Evolutionary conservation across 2,888 invertebrate species (phyloP), one percentile per base, ranked within the genome.

Genomic region (Schizotus pectinicornis): DNA sequence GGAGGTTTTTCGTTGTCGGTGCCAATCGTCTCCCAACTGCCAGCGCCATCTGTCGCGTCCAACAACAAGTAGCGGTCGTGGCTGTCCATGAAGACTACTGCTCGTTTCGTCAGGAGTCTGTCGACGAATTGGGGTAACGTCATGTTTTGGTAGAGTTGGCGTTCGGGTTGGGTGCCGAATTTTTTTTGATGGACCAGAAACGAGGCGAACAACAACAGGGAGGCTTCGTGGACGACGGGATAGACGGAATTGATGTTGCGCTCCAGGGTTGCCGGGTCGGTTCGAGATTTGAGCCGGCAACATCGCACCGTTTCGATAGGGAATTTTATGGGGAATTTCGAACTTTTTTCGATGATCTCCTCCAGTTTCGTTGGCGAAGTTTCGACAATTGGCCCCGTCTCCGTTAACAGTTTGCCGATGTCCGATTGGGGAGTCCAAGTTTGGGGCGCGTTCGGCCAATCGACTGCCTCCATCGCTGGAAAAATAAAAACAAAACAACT

Each of bases 161-260:
- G 45, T 61, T 71, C 22, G 22, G 22, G 22, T 22, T 5, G 22
- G 5, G 22, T 57, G 34, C 69, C 70, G 53, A 43, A 59, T 7
- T 69, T 64, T 31, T 74, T 80, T 75, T 88, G 88, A 69, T 87
- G 84, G 60, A 86, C 83, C 46, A 89, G 77, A 75, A 88, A 89
- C 56, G 82, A 81, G 5, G 86, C 82, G 73, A 86, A 86, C 3
- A 89, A 76, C 1, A 82, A 75, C 2, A 89, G 61, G 5, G 85
- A 85, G 43, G 86, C 81, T 69, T 89, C 89, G 65, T 89, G 89
- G 62, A 89, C 81, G 2, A 89, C 61, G 0, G 89, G 88, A 73
- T 89, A 89, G 86, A 0, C 45, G 1, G 58, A 58, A 32, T 78
- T 77, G 35, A 83, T 81, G 62, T 83, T 83, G 51, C 72, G 77